A percentile compares a stretch with the other conserved stretches of the same genome.
Evolutionary conservation across 2,797 vertebrate genomes (phyloP).

Genomic region (Molossus alvarezi): DNA sequence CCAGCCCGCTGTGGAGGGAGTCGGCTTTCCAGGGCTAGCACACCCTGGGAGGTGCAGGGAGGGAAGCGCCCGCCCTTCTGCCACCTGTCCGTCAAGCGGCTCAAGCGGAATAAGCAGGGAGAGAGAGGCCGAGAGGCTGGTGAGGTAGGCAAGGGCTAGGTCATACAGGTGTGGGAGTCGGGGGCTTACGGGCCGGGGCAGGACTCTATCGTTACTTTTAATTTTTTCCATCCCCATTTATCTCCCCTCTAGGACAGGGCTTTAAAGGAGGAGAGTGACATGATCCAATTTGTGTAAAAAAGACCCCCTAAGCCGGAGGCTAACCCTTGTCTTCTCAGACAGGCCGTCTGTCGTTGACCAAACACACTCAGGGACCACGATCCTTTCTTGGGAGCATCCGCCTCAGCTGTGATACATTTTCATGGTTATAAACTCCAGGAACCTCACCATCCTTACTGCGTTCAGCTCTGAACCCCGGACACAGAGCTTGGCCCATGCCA

Average conservation of each 20-base stretch:
- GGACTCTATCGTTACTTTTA: background rate
- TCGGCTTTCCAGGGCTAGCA: background rate
- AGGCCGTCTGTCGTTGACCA: background rate
- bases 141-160: background rate
- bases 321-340: background rate
- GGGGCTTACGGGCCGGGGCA: rapidly evolving
- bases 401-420: rapidly evolving
- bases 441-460: background rate
- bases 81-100: background rate
- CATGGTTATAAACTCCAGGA: background rate
- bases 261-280: background rate
- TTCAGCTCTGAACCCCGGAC: background rate
- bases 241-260: background rate
- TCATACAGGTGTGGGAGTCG: background rate
- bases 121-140: background rate
- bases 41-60: no score
- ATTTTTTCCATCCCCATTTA: no score
- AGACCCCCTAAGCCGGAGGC: background rate
- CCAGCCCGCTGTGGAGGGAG: background rate
- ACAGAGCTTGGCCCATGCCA: background rate
- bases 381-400: background rate
- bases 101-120: background rate
- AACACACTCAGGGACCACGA: rapidly evolving
- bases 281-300: background rate
- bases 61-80: background rate